Percentiles rank a stretch among this genome's conserved stretches.
phyloP scores from a whole-genome alignment of 1,140 invertebrate species.

The Radopholus similis region DNA sequence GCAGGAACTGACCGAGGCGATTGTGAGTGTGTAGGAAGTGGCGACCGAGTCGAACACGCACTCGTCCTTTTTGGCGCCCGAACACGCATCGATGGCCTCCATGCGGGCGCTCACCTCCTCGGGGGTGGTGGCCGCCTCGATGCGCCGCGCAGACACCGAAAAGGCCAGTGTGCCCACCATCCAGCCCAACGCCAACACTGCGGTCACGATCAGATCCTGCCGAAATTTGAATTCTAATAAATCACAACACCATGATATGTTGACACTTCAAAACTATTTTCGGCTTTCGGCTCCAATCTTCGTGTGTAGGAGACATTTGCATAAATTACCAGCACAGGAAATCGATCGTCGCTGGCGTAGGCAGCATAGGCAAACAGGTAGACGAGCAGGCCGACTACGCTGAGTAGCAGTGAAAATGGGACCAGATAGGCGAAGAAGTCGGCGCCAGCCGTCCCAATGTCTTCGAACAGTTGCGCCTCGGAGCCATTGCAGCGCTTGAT shows the following conservation, averaged over 20 bases:
- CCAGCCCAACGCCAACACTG: conserved; percentile 39
- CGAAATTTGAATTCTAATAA: conserved; percentile 8
- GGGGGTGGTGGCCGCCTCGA: conserved; percentile 29
- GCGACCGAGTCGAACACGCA: conserved; percentile 25
- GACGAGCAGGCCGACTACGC: conserved; percentile 34
- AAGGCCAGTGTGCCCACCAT: conserved; percentile 40
- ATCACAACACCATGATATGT: no score
- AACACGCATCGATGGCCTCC: conserved; percentile 22
- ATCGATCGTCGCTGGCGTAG: conserved; percentile 39
- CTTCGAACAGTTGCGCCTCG: conserved; percentile 6
- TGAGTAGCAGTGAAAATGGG: conserved; percentile 41
- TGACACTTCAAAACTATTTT: no score
- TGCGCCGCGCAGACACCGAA: conserved; percentile 22
- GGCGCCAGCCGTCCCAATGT: conserved; percentile 24
- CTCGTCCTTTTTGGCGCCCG: neutral
- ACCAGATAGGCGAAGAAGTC: conserved; percentile 42
- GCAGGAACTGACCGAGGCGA: conserved; percentile 35
- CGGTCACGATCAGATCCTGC: conserved; percentile 45
- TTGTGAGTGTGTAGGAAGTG: conserved; percentile 21
- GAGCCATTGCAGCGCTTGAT: conserved; percentile 23
- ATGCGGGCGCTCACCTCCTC: conserved; percentile 25
- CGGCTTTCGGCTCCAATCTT: neutral
- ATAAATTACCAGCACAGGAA: conserved; percentile 34
- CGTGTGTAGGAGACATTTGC: neutral
- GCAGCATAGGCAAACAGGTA: conserved; percentile 42